A percentile compares a stretch with the other conserved stretches of the same genome.
Evolutionary conservation across 1,140 invertebrate genomes (phyloP).

Genomic region (Aphis gossypii): DNA sequence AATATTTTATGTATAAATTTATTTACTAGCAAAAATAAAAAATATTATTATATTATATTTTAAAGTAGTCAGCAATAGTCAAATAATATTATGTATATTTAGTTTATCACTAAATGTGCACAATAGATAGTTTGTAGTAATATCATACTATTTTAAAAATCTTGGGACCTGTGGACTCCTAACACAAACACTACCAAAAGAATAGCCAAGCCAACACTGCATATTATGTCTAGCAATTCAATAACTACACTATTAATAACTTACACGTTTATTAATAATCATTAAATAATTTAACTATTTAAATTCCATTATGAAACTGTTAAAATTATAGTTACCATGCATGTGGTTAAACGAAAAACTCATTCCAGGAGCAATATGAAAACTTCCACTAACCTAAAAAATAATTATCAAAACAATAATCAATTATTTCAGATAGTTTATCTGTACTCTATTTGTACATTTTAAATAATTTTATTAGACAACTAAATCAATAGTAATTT

Average conservation of each 20-base stretch:
- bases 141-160: too few species aligned
- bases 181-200: background rate
- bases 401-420: constrained; percentile 42
- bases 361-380: constrained; percentile 95
- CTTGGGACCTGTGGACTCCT: background rate
- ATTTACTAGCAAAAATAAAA: too few species aligned
- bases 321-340: constrained; percentile 73
- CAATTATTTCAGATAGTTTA: background rate
- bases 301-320: background rate
- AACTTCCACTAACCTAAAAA: constrained; percentile 88
- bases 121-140: too few species aligned
- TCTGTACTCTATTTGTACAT: background rate
- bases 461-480: background rate
- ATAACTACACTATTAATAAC: background rate
- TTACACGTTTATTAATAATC: too few species aligned
- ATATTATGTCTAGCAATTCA: background rate
- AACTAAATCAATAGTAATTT: background rate
- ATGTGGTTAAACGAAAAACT: constrained; percentile 93
- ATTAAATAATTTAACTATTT: background rate
- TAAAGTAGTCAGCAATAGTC: too few species aligned
- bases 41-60: too few species aligned
- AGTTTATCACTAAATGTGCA: too few species aligned
- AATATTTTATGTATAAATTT: too few species aligned
- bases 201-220: background rate
- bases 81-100: too few species aligned